Conservation (phyloP, 2,888 invertebrate species). For the Ophion costatus region DNA sequence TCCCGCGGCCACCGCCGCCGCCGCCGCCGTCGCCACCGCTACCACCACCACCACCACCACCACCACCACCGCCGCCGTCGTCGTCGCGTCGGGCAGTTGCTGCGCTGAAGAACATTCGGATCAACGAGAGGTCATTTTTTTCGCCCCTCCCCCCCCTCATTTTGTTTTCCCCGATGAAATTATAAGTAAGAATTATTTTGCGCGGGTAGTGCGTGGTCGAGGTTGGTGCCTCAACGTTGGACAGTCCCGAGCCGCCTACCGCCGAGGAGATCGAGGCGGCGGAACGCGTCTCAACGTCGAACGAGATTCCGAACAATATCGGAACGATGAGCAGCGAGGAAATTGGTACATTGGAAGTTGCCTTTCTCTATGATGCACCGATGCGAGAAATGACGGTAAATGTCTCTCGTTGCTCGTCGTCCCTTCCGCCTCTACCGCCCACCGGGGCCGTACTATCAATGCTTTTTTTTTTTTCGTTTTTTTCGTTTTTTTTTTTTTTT, state of each 20-base stretch:
- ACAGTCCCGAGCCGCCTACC: slow-evolving; percentile 73
- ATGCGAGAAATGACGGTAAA: slow-evolving; percentile 93
- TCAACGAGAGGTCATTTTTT: slow-evolving; percentile 72
- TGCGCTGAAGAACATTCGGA: slow-evolving; percentile 74
- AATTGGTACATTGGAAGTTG: slow-evolving; percentile 91
- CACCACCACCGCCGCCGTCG: background rate
- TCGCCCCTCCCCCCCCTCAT: background rate
- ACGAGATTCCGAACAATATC: slow-evolving; percentile 79
- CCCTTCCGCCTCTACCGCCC: too few species aligned
- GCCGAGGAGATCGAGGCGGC: slow-evolving; percentile 72
- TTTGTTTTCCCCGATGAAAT: background rate
- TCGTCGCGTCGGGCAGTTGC: slow-evolving; percentile 74
- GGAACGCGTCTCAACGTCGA: slow-evolving; percentile 80
- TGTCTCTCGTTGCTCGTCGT: background rate
- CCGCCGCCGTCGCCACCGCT: background rate
- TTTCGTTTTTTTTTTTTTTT: too few species aligned
- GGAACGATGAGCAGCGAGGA: slow-evolving; percentile 77
- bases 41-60: background rate
- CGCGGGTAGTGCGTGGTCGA: slow-evolving; percentile 79
- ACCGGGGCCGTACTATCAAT: background rate
- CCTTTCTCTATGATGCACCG: slow-evolving; percentile 94
- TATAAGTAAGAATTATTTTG: background rate
- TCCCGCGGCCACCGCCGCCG: background rate
- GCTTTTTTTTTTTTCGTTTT: background rate
- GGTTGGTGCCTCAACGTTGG: slow-evolving; percentile 78